Conservation (phyloP, 2,113 vertebrate species). For the Cyprinodon brontotheroides region DNA sequence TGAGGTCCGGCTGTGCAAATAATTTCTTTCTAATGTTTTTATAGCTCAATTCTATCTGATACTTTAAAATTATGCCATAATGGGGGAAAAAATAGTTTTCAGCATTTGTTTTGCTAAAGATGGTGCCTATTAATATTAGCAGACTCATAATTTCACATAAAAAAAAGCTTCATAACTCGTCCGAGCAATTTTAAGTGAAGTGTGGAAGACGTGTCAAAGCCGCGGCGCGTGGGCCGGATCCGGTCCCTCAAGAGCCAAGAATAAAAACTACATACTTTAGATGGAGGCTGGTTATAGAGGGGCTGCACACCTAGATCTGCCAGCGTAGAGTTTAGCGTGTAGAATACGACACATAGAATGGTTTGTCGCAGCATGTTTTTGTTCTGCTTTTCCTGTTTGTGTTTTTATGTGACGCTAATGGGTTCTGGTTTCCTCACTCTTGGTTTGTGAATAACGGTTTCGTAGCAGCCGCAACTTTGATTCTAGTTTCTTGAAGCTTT, state of each 20-base stretch:
- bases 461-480: constrained; percentile 71
- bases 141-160: too few relatives aligned
- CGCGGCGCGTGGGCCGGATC: too few relatives aligned
- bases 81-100: background rate
- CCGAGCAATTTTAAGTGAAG: background rate
- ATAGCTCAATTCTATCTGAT: background rate
- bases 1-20: background rate
- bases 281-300: too few relatives aligned
- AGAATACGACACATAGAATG: constrained; percentile 33
- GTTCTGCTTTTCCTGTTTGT: constrained; percentile 30
- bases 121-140: background rate
- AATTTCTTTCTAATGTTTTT: background rate
- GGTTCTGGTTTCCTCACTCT: constrained; percentile 26
- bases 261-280: too few relatives aligned
- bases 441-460: constrained; percentile 71
- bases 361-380: constrained; percentile 61
- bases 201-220: background rate
- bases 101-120: background rate
- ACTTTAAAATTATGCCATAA: background rate
- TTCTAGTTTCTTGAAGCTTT: constrained; percentile 66
- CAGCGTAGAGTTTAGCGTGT: background rate
- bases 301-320: too few relatives aligned
- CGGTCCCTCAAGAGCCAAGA: too few relatives aligned
- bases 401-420: constrained; percentile 33
- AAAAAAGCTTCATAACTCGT: background rate